Conservation (phyloP, 1,140 invertebrate species). For the Danaus plexippus region DNA sequence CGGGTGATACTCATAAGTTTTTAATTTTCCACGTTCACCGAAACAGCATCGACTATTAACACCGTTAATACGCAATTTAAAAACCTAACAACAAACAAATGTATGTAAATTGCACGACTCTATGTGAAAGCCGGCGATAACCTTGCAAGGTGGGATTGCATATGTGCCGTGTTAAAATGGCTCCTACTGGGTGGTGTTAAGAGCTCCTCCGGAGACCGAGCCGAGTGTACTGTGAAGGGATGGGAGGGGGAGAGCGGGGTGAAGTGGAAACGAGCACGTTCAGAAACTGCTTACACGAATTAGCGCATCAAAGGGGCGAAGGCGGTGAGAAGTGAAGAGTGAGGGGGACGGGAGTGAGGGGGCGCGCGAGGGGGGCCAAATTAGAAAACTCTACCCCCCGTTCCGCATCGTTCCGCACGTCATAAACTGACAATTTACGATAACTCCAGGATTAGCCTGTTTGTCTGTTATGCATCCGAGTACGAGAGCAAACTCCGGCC, state of each 20-base stretch:
- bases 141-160: conserved; percentile 24
- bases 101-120: conserved; percentile 67
- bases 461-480: conserved; percentile 64
- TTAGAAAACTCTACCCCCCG: conserved; percentile 56
- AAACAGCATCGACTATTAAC: conserved; percentile 56
- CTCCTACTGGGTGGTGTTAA: conserved; percentile 27
- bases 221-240: no score
- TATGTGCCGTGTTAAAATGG: conserved; percentile 10
- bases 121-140: conserved; percentile 64
- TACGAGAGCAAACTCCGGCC: conserved; percentile 17
- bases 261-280: conserved; percentile 65
- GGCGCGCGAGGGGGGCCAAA: conserved; percentile 56
- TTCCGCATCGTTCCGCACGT: conserved; percentile 58
- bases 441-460: conserved; percentile 68
- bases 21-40: conserved; percentile 32
- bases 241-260: conserved; percentile 29
- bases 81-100: conserved; percentile 69
- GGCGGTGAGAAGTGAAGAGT: background rate
- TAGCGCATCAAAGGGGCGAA: conserved; percentile 65
- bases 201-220: background rate
- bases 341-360: conserved; percentile 10
- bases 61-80: conserved; percentile 68
- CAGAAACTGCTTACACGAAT: conserved; percentile 71
- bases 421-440: conserved; percentile 71
- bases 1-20: conserved; percentile 19